Base-by-base conservation (phyloP, 2,888 invertebrate species). In the Tuberolachnus salignus region DNA sequence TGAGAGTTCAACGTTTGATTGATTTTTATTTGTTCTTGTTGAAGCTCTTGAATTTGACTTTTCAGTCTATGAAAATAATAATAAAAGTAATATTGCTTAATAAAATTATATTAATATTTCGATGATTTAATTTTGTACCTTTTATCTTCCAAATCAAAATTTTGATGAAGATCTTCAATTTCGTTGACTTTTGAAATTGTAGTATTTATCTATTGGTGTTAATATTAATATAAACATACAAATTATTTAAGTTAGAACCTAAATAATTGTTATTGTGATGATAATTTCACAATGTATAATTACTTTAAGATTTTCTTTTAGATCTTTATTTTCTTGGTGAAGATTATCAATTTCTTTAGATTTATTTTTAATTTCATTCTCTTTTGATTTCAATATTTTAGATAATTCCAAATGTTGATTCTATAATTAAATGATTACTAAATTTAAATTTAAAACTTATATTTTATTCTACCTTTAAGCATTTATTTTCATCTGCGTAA, bases 1-100 rank as follows among this genome's bases (percentile, higher is more conserved):
- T 78, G 78, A 19, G 78, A 78, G 57, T 67, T 67, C 44, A 78
- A 49, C 1, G 78, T 67, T 51, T 78, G 78, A 34, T 78, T 78
- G 3, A 78, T 67, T 78, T 78, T 78, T 6, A 67, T 21, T 51
- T 78, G 67, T 34, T 67, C 78, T 59, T 78, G 78, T 59, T 78
- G 78, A 51, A 78, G 78, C 11, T 78, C 78, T 78, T 78, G 67
- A 51, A 78, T 78, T 69, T 78, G 78, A 69, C 59, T 78, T 59
- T 78, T 78, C 16, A 78, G 21, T 3, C 78, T 78, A 49, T 34
- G 19, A 51, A 71, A 21, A 34, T 14, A 72, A 34, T 61, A 21
- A 23, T 23, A 34, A 4, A 34, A 34, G 6, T 34, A 34, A 4
- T 34, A 34, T 34, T 34, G 3, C 3, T 34, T 4, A 34, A 34